Evolutionary conservation across 2,113 vertebrate genomes (phyloP), one percentile per base, ranked within the genome.

Genomic region (Cebidichthys violaceus): DNA sequence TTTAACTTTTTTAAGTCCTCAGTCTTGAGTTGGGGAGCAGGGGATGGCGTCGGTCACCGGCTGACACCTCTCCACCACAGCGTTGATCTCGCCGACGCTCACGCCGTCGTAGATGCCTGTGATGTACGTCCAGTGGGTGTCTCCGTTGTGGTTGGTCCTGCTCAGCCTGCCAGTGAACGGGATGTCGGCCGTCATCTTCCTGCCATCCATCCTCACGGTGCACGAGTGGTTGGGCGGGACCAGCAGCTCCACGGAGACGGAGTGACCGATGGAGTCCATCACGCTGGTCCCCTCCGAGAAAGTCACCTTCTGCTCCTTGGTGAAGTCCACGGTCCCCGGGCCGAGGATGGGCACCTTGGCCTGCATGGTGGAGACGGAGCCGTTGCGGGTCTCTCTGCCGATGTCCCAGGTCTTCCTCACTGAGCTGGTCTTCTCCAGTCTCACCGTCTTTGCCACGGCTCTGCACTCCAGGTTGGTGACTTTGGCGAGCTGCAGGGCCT

Each of bases 391-490:
- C 65, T 92, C 55, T 9, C 94, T 88, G 15, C 94, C 92, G 1
- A 94, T 93, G 85, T 94, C 91, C 95, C 95, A 96, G 65, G 75
- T 87, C 47, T 85, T 95, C 76, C 90, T 91, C 60, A 91, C 72
- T 1, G 90, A 81, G 1, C 84, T 92, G 31, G 84, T 92, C 85
- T 95, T 94, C 45, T 94, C 90, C 72, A 96, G 89, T 4, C 7
- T 82, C 31, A 94, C 94, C 0, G 75, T 94, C 85, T 95, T 95
- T 45, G 57, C 71, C 64, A 95, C 92, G 3, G 15, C 45, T 61
- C 20, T 68, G 75, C 95, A 96, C 75, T 95, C 93, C 55, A 94
- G 80, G 79, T 95, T 95, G 85, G 90, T 91, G 86, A 95, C 92
- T n/a, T 77, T 91, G 29, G 92, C 84, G 37, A 94, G 66, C 67